Evolutionary conservation across 2,113 vertebrate genomes (phyloP).

Genomic region (Hyla sarda): DNA sequence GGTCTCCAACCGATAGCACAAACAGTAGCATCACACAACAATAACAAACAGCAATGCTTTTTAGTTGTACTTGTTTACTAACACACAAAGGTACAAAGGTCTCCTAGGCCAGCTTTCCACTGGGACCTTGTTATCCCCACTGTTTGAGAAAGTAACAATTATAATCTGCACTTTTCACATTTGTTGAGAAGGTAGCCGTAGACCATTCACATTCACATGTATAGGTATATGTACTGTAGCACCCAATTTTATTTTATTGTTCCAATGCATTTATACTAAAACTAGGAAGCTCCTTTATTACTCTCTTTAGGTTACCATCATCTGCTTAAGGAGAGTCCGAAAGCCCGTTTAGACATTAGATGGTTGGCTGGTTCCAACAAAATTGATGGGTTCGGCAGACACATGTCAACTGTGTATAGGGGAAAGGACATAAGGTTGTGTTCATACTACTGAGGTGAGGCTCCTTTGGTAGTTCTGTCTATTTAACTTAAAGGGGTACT

Average conservation of each 20-base stretch:
- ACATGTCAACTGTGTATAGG: too few relatives aligned
- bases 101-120: background rate
- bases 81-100: constrained; percentile 15
- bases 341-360: too few relatives aligned
- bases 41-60: constrained; percentile 65
- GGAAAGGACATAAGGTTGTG: too few relatives aligned
- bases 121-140: background rate
- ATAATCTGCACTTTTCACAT: background rate
- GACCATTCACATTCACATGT: background rate
- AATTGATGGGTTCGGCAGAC: too few relatives aligned
- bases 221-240: background rate
- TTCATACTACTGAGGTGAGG: too few relatives aligned
- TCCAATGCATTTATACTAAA: background rate
- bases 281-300: background rate
- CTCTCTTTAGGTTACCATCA: background rate
- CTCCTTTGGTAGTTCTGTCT: too few relatives aligned
- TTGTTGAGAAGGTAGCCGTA: background rate
- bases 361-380: too few relatives aligned
- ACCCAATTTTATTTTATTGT: background rate
- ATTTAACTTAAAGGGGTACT: too few relatives aligned
- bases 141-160: background rate
- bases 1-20: constrained; percentile 67
- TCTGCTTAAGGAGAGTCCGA: too few relatives aligned
- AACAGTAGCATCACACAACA: constrained; percentile 66
- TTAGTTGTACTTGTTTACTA: constrained; percentile 35